A percentile compares a stretch with the other conserved stretches of the same genome.
These are phyloP conservation scores for Drosophila birchii DNA, from an alignment of 2,888 invertebrate genomes.

Conservation along the genomic window DNA sequence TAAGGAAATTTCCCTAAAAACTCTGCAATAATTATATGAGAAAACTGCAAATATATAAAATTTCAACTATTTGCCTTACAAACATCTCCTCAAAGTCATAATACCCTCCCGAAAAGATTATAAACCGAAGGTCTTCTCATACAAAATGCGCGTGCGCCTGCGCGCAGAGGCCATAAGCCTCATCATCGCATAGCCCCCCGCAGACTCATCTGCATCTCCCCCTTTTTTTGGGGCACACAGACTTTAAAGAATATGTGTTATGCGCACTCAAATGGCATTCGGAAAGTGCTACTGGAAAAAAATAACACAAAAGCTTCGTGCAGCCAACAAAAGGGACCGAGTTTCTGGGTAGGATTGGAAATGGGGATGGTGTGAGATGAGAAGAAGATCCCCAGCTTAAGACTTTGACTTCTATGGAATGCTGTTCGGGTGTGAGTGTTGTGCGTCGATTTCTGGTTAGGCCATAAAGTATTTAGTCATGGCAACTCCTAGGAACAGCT, in stretches of 20 bases:
- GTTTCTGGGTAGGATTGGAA: slow-evolving; percentile 3
- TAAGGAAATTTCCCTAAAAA: neutral
- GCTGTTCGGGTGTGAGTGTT: slow-evolving; percentile 14
- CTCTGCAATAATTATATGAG: neutral
- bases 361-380: slow-evolving; percentile 7
- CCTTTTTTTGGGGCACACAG: slow-evolving; percentile 40
- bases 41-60: neutral
- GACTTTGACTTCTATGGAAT: slow-evolving; percentile 28
- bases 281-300: slow-evolving; percentile 82
- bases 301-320: slow-evolving; percentile 78
- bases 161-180: slow-evolving; percentile 67
- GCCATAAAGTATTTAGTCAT: slow-evolving; percentile 60
- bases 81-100: neutral
- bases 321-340: slow-evolving; percentile 62
- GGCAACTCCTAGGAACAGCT: slow-evolving; percentile 68
- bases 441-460: slow-evolving; percentile 29
- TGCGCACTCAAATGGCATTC: slow-evolving; percentile 81
- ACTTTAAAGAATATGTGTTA: slow-evolving; percentile 78
- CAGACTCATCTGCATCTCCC: slow-evolving; percentile 25
- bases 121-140: slow-evolving; percentile 8
- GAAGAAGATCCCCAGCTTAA: slow-evolving; percentile 42
- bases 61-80: neutral
- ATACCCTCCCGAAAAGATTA: slow-evolving; percentile 1
- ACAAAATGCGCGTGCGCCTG: slow-evolving; percentile 66
- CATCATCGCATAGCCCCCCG: slow-evolving; percentile 24